phyloP scores from a whole-genome alignment of 2,888 invertebrate species.

The Dryomyza anilis region DNA sequence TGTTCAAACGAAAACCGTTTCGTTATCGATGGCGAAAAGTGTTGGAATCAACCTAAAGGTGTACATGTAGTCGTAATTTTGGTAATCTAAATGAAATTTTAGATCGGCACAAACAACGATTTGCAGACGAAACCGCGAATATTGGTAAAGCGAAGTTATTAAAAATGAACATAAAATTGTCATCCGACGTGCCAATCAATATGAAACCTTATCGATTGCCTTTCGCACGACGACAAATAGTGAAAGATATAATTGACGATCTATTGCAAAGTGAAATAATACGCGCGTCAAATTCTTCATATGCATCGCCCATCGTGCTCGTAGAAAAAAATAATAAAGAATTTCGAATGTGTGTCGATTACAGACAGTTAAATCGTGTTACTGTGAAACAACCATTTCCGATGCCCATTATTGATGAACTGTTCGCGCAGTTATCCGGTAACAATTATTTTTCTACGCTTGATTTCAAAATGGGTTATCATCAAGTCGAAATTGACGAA shows the following conservation, averaged over 20 bases:
- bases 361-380: background rate
- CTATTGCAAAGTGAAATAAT: background rate
- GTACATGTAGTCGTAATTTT: constrained; percentile 18
- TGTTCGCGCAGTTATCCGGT: constrained; percentile 8
- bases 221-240: background rate
- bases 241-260: background rate
- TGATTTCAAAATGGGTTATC: constrained; percentile 5
- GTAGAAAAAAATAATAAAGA: constrained; percentile 12
- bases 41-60: background rate
- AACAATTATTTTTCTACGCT: constrained; percentile 7
- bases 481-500: constrained; percentile 3
- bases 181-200: background rate
- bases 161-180: background rate
- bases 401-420: constrained; percentile 20
- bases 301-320: background rate
- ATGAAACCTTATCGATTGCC: background rate
- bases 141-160: constrained; percentile 4
- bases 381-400: constrained; percentile 9
- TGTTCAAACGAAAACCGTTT: background rate
- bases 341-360: constrained; percentile 18
- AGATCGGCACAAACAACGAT: background rate
- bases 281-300: background rate
- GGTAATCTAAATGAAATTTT: background rate
- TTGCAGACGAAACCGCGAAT: background rate
- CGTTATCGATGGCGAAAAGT: constrained; percentile 13